Base-by-base conservation (phyloP, 2,888 invertebrate species). In the Tanypteryx hageni region DNA sequence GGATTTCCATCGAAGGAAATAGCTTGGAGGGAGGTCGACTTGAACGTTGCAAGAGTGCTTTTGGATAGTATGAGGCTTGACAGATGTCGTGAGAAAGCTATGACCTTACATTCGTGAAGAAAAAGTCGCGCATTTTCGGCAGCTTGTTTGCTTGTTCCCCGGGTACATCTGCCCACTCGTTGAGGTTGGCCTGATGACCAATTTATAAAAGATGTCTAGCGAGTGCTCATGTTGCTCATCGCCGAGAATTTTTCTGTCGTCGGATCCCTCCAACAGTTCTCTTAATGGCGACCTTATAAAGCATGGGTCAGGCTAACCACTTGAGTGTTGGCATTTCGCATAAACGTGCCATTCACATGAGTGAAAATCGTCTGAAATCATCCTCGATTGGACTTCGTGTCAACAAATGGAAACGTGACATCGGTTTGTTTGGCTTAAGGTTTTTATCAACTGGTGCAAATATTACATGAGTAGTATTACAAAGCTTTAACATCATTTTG, bases 41-140 rank as follows among this genome's bases (percentile, higher is more conserved):
- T 85, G 11, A 57, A 57, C 22, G 56, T 58, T 58, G 13, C 57
- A 22, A 56, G n/a, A 56, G 56, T 56, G 22, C n/a, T 68, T 3
- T 18, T 57, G 56, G 22, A n/a, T 31, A 61, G 16, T 16, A 44
- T 3, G 22, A 86, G 27, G 85, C 0, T 8, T 58, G 14, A 61
- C 27, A 61, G 14, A 76, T 27, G 76, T 61, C 86, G 27, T 61
- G 86, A 31, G 86, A 86, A 86, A 86, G 86, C 86, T 11, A 27
- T 86, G 86, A 86, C 86, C 86, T 86, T 86, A 27, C 16, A 27
- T 85, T 85, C 85, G 44, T 22, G 3, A 58, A 22, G 58, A 58
- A 85, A 22, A 85, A 85, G 61, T 61, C 31, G 14, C 31, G 61
- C 14, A 10, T 56, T 84, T 56, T 85, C 27, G 85, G 58, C 58